A percentile compares a stretch with the other conserved stretches of the same genome.
Conservation (phyloP, 2,888 invertebrate species). For the Kuschelorhynchus macadamiae region DNA sequence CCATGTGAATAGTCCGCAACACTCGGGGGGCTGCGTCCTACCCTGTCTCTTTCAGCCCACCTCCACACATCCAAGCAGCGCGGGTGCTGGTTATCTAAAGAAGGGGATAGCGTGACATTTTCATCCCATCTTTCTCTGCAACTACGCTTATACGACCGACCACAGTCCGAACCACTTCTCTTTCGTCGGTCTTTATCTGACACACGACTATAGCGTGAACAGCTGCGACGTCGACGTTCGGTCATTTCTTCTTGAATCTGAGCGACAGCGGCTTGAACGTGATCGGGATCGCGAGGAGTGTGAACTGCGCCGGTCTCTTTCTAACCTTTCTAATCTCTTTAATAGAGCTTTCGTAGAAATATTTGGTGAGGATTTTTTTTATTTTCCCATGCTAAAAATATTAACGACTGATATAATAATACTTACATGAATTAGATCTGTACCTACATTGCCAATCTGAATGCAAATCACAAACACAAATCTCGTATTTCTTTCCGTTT, state of each 20-base stretch:
- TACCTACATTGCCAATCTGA: too few relatives aligned
- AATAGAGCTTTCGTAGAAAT: background rate
- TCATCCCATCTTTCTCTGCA: too few relatives aligned
- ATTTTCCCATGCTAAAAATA: slow-evolving; percentile 3
- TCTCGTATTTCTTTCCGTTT: too few relatives aligned
- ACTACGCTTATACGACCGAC: too few relatives aligned
- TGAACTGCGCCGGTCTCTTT: background rate
- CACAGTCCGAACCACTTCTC: too few relatives aligned
- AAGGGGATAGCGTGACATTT: too few relatives aligned
- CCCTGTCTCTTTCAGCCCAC: background rate
- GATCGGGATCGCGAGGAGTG: background rate
- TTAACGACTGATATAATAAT: too few relatives aligned
- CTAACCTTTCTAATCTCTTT: background rate
- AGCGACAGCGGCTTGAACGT: background rate
- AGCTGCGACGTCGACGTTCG: background rate
- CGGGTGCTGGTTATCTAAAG: background rate
- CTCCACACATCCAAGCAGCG: slow-evolving; percentile 12
- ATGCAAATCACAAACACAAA: too few relatives aligned
- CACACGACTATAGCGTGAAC: background rate
- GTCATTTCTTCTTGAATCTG: too few relatives aligned
- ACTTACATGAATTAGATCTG: too few relatives aligned
- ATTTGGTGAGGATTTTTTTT: background rate
- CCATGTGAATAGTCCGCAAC: too few relatives aligned
- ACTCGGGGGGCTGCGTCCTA: background rate
- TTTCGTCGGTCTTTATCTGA: too few relatives aligned